phyloP scores from a whole-genome alignment of 1,140 invertebrate species.

The Halictus rubicundus region DNA sequence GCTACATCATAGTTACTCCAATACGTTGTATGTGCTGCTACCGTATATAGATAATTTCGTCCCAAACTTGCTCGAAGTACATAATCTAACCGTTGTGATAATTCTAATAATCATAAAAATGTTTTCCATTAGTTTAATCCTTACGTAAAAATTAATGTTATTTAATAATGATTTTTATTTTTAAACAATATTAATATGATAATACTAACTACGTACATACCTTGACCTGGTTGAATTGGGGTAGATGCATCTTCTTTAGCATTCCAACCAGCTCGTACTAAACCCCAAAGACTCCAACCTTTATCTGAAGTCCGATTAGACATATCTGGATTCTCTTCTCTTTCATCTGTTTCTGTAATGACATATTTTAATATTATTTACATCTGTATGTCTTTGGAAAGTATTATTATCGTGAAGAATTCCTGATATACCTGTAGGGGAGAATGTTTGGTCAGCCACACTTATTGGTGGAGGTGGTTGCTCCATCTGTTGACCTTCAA shows the following conservation, averaged over 20 bases:
- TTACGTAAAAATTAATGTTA: conserved; percentile 11
- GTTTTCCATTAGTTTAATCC: not conserved
- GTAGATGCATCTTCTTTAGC: conserved; percentile 75
- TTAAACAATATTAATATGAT: not conserved
- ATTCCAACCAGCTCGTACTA: conserved; percentile 79
- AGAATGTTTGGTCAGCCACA: conserved; percentile 76
- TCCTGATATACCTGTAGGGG: conserved; percentile 65
- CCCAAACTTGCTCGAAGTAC: conserved; percentile 83
- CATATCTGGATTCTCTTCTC: conserved; percentile 74
- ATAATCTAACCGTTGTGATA: conserved; percentile 85
- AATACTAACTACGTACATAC: conserved; percentile 56
- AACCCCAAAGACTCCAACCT: conserved; percentile 81
- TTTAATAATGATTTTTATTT: not conserved
- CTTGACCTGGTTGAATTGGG: conserved; percentile 77
- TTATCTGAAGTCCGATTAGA: conserved; percentile 74
- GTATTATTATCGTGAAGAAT: conserved; percentile 3
- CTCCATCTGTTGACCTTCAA: conserved; percentile 76
- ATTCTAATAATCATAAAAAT: conserved; percentile 73
- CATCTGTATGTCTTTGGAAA: not conserved
- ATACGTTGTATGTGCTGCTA: conserved; percentile 87
- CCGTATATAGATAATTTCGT: conserved; percentile 84
- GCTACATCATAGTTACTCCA: conserved; percentile 87
- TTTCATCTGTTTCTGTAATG: conserved; percentile 70
- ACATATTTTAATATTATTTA: conserved; percentile 18
- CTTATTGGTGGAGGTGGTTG: conserved; percentile 79